Conservation (phyloP, 2,113 vertebrate species). For the Aleadryas rufinucha region DNA sequence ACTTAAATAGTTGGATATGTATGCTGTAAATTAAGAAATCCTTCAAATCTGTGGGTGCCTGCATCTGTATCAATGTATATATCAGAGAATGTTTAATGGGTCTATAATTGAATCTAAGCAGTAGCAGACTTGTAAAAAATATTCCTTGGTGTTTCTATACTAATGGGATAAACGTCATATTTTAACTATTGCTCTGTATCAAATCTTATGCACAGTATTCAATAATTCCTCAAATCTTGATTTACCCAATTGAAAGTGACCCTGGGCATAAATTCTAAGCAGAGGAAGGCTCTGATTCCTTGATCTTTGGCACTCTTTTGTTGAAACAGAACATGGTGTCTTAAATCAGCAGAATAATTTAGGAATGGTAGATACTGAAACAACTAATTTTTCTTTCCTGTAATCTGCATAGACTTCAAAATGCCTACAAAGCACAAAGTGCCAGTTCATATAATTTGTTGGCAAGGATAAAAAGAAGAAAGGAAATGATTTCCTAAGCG, state of each 20-base stretch:
- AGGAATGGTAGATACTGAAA: conserved; percentile 77
- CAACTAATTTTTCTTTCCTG: conserved; percentile 79
- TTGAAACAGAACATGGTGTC: conserved; percentile 66
- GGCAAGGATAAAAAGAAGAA: conserved; percentile 82
- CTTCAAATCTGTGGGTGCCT: background rate
- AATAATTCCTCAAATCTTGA: conserved; percentile 75
- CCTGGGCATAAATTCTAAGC: conserved; percentile 69
- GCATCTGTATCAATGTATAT: background rate
- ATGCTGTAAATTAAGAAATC: background rate
- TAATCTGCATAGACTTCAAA: conserved; percentile 81
- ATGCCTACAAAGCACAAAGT: conserved; percentile 80
- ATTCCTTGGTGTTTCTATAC: conserved; percentile 52
- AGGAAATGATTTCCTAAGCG: conserved; percentile 81
- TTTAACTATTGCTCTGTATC: conserved; percentile 66
- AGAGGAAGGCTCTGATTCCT: conserved; percentile 69
- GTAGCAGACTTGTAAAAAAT: conserved; percentile 42
- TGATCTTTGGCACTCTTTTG: conserved; percentile 75
- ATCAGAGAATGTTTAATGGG: background rate
- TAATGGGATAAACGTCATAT: conserved; percentile 74
- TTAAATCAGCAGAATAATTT: conserved; percentile 79
- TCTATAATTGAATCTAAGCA: conserved; percentile 69
- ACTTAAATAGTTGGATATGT: background rate
- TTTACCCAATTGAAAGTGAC: conserved; percentile 76
- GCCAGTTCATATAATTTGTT: conserved; percentile 81
- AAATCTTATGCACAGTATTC: conserved; percentile 68